Base-by-base conservation (phyloP, 2,797 vertebrate genomes). In the Platalea minor region DNA sequence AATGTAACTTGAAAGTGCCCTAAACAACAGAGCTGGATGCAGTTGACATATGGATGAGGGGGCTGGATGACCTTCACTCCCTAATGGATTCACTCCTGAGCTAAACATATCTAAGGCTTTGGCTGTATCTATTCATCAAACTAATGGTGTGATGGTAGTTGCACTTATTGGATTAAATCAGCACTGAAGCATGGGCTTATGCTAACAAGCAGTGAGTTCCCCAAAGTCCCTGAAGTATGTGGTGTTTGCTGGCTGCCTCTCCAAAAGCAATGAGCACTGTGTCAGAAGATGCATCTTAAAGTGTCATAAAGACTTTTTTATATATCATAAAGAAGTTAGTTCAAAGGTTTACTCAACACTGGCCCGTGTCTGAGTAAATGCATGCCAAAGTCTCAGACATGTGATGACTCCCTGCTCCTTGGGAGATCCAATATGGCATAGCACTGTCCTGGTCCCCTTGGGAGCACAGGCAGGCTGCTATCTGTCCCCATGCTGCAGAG, bases 81-180 rank as follows among this genome's bases (percentile, higher is more conserved):
- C 57, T 95, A 75, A 92, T 91, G 85, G 85, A 74, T 65, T 88
- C 73, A 35, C 23, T 95, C 60, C 57, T 70, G 79, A 92, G 88
- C 78, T 85, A 59, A 92, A 67, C 56, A 85, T 24, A 77, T 83
- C 85, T 67, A 19, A 45, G 41, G 39, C 39, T 88, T 84, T 92
- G 64, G 68, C 75, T 89, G 28, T 53, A 45, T 74, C 60, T 91
- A n/a, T 91, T 95, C 78, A 95, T 95, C 91, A 96, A 26, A 91
- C 37, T 93, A 95, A 93, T 89, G 80, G 57, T 37, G 51, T 72
- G 65, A 33, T 79, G 61, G 74, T 78, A 65, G 85, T 29, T 82
- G 84, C 1, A 24, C 19, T 91, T 89, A 93, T 85, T 92, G 84
- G 86, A 96, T 94, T 91, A 94, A 91, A 91, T 75, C 74, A 26